A percentile compares a stretch with the other conserved stretches of the same genome.
Conservation (phyloP, 1,140 invertebrate species). For the Druon quercuslanigerum region DNA sequence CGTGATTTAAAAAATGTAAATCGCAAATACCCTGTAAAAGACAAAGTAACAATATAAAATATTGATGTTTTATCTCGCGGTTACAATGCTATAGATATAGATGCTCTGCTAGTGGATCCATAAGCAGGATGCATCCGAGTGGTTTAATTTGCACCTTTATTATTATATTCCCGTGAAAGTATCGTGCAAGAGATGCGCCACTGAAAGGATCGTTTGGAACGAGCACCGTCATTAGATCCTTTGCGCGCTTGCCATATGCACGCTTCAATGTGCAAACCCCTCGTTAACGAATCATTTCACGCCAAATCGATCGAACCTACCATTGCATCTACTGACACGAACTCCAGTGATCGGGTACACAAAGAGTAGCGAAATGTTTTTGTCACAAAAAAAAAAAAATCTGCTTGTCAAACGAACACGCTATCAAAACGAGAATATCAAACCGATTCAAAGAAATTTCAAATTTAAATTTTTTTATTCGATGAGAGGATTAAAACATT, state of each 20-base stretch:
- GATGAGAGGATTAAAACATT: no score
- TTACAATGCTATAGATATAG: not conserved
- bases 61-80: not conserved
- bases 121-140: conserved; percentile 26
- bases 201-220: conserved; percentile 27
- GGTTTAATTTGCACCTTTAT: conserved; percentile 30
- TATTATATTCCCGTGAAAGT: conserved; percentile 30
- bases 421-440: conserved; percentile 5
- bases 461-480: not conserved
- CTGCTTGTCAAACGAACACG: not conserved
- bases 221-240: conserved; percentile 29
- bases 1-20: no score
- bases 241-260: conserved; percentile 31
- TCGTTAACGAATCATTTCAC: conserved; percentile 31
- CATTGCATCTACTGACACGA: conserved; percentile 21
- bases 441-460: not conserved
- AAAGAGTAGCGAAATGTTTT: conserved; percentile 17
- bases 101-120: not conserved
- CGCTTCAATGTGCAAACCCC: conserved; percentile 30
- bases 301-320: conserved; percentile 25
- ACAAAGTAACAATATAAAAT: no score
- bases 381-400: not conserved
- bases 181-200: conserved; percentile 27
- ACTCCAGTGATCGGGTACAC: conserved; percentile 3
- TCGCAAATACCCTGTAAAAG: no score